These are phyloP conservation scores for Euspilapteryx auroguttella DNA, from an alignment of 2,888 invertebrate species.

Conservation along the genomic window DNA sequence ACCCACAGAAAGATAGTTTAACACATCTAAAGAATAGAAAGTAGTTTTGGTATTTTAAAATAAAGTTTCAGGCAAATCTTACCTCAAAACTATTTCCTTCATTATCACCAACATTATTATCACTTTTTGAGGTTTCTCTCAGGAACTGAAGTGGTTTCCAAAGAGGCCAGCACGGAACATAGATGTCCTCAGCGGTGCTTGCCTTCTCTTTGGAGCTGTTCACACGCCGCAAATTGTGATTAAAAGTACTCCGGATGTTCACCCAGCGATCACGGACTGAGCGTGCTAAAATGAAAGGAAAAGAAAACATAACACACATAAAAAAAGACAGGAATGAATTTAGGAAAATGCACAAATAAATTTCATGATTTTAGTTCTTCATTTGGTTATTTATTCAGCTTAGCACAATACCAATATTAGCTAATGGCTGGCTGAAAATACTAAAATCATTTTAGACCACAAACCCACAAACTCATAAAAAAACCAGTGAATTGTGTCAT, in stretches of 20 bases:
- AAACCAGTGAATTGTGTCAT: too few species aligned
- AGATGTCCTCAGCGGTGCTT: constrained; percentile 20
- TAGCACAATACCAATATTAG: too few species aligned
- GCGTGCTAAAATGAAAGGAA: constrained; percentile 29
- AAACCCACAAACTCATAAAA: too few species aligned
- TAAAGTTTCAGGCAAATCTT: background rate
- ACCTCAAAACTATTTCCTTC: too few species aligned
- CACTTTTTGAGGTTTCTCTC: constrained; percentile 20
- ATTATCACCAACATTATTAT: constrained; percentile 16
- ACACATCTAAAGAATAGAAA: constrained; percentile 3
- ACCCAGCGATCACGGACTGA: constrained; percentile 48
- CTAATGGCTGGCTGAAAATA: too few species aligned
- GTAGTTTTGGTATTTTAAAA: constrained; percentile 1
- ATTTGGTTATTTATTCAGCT: too few species aligned
- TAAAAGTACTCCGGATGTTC: constrained; percentile 46
- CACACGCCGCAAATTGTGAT: constrained; percentile 37
- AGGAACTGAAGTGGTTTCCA: constrained; percentile 46
- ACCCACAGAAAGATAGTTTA: too few species aligned
- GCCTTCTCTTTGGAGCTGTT: constrained; percentile 28
- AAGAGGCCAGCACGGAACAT: constrained; percentile 43
- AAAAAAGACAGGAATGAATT: too few species aligned
- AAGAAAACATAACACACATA: too few species aligned
- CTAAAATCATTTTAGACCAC: too few species aligned
- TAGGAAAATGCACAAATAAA: too few species aligned
- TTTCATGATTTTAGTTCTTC: too few species aligned